These are phyloP conservation scores for Macrotus californicus DNA, from an alignment of 2,113 vertebrate genomes.

Conservation along the genomic window DNA sequence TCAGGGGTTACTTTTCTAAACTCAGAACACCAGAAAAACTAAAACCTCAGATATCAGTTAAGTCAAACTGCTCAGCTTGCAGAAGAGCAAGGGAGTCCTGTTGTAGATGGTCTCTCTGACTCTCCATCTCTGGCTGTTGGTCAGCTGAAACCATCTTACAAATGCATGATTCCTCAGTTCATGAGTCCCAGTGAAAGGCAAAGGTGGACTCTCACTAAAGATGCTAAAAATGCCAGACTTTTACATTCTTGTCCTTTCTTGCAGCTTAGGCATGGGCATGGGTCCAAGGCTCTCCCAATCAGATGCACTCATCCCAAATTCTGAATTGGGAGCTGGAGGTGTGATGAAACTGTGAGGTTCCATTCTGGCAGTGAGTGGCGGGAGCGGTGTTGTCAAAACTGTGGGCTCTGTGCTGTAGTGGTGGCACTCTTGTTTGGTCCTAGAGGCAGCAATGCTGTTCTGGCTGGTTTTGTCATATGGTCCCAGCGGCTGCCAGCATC, in stretches of 20 bases:
- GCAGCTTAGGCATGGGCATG: neutral
- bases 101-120: neutral
- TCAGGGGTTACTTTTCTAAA: neutral
- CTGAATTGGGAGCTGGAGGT: neutral
- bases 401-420: accelerated
- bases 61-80: neutral
- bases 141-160: neutral
- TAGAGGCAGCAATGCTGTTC: neutral
- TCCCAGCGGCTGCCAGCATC: neutral
- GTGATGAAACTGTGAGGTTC: neutral
- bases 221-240: neutral
- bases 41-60: neutral
- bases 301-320: neutral
- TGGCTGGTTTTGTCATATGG: neutral
- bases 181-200: neutral
- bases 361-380: too few species aligned
- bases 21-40: neutral
- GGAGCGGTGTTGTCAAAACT: neutral
- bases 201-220: neutral
- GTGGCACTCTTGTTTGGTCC: neutral
- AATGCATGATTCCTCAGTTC: neutral
- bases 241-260: neutral
- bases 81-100: neutral
- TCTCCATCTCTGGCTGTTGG: neutral
- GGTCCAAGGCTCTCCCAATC: neutral